Conservation (phyloP, 30 jellyfish, hydroid and myxozoan species). For the Cassiopea xamachana region DNA sequence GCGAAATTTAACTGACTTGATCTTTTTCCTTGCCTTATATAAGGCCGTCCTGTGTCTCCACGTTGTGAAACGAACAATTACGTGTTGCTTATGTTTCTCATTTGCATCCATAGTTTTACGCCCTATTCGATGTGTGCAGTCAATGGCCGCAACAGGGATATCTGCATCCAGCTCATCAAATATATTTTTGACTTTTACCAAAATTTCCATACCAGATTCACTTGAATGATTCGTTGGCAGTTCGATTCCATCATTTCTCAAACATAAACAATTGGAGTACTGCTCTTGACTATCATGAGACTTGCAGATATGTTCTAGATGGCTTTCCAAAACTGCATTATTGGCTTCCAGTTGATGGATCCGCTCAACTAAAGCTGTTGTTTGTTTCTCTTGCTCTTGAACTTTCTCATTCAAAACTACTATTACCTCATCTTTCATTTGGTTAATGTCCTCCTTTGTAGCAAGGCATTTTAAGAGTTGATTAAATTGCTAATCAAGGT, state of each 20-base stretch:
- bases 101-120: conserved; percentile 8
- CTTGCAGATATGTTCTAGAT: not conserved
- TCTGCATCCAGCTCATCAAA: conserved; percentile 22
- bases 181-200: conserved; percentile 24
- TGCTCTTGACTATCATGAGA: conserved; percentile 1
- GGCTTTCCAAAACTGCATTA: conserved; percentile 24
- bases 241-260: conserved; percentile 32
- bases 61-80: conserved; percentile 44
- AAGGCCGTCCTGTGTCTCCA: conserved; percentile 58
- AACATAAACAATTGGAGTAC: conserved; percentile 3
- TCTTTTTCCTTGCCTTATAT: conserved; percentile 36
- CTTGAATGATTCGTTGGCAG: conserved; percentile 5
- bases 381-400: not conserved
- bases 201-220: conserved; percentile 12
- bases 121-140: conserved; percentile 64
- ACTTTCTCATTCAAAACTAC: not conserved
- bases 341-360: conserved; percentile 9
- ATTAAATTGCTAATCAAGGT: not conserved
- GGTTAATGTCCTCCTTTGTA: not conserved
- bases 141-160: conserved; percentile 56
- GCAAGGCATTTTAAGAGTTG: not conserved
- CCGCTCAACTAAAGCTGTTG: not conserved
- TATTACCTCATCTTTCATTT: not conserved
- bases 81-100: conserved; percentile 23
- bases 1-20: conserved; percentile 10